Conservation (phyloP, 1,140 invertebrate species). For the Chionoecetes opilio region DNA sequence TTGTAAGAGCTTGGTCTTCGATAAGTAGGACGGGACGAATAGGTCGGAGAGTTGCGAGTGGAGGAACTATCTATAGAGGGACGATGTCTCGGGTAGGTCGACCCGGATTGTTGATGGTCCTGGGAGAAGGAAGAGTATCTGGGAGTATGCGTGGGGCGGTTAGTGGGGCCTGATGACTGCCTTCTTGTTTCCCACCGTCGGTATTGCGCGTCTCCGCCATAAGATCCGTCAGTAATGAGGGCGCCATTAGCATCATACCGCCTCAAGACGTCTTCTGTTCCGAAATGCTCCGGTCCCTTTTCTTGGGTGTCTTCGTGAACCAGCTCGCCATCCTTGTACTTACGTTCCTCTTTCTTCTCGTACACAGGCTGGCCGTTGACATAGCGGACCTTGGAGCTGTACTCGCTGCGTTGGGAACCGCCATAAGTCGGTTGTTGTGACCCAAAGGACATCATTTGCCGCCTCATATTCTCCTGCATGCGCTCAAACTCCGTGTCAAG, state of each 20-base stretch:
- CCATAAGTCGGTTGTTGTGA: conserved; percentile 44
- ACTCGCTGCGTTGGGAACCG: conserved; percentile 57
- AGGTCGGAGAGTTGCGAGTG: background rate
- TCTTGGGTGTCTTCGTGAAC: conserved; percentile 77
- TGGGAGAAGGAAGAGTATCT: background rate
- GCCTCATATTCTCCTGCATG: conserved; percentile 58
- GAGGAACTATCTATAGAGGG: background rate
- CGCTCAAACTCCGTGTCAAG: conserved; percentile 35
- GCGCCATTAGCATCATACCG: conserved; percentile 16
- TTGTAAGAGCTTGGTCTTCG: conserved; percentile 24
- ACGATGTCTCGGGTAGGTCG: background rate
- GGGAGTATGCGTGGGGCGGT: background rate
- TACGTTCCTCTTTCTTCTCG: conserved; percentile 70
- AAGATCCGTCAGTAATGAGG: background rate
- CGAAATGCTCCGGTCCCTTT: conserved; percentile 63
- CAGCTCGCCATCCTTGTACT: conserved; percentile 76
- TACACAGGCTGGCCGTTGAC: conserved; percentile 79
- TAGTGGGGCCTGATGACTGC: background rate
- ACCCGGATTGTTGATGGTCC: background rate
- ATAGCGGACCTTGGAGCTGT: conserved; percentile 67
- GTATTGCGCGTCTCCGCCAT: background rate
- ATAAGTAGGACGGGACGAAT: background rate
- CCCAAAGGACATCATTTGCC: conserved; percentile 38
- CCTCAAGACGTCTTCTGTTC: background rate
- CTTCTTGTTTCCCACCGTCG: background rate